These are phyloP conservation scores for Ianthella basta DNA, from an alignment of 37 sponge, comb jelly and placozoan genomes.

Conservation along the genomic window DNA sequence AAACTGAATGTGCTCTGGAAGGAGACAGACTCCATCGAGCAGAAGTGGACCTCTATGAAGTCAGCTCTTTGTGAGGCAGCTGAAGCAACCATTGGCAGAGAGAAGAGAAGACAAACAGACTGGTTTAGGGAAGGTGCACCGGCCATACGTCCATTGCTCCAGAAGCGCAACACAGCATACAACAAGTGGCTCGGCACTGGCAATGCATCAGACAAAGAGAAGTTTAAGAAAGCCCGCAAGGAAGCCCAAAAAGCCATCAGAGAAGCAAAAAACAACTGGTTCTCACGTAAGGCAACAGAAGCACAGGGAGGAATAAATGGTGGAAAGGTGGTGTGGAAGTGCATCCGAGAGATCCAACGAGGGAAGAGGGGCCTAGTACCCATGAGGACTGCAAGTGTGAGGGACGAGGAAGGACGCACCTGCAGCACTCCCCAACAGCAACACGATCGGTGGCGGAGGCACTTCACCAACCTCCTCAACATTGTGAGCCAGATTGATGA, in stretches of 20 bases:
- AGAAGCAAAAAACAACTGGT: slow-evolving; percentile 15
- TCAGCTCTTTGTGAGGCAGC: too few species aligned
- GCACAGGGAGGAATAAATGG: slow-evolving; percentile 27
- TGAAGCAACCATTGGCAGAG: too few species aligned
- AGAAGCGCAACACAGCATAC: too few species aligned
- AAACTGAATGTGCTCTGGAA: too few species aligned
- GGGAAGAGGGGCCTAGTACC: slow-evolving; percentile 36
- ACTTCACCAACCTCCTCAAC: not conserved
- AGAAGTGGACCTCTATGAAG: too few species aligned
- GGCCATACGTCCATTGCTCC: too few species aligned
- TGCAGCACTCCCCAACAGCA: not conserved
- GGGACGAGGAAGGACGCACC: not conserved
- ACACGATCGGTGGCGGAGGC: slow-evolving; percentile 20
- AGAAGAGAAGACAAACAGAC: too few species aligned
- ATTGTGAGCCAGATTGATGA: too few species aligned
- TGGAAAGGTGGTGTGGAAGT: slow-evolving; percentile 23
- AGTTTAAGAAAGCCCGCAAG: not conserved
- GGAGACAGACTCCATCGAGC: too few species aligned
- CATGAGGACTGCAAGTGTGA: not conserved
- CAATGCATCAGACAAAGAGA: not conserved
- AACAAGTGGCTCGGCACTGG: too few species aligned
- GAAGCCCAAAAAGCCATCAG: not conserved
- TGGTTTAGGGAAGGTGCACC: too few species aligned
- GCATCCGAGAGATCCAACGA: slow-evolving; percentile 31
- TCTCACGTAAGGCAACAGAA: slow-evolving; percentile 10